A percentile compares a stretch with the other conserved stretches of the same genome.
phyloP scores from a whole-genome alignment of 2,113 vertebrate species.

The Mus spicilegus region DNA sequence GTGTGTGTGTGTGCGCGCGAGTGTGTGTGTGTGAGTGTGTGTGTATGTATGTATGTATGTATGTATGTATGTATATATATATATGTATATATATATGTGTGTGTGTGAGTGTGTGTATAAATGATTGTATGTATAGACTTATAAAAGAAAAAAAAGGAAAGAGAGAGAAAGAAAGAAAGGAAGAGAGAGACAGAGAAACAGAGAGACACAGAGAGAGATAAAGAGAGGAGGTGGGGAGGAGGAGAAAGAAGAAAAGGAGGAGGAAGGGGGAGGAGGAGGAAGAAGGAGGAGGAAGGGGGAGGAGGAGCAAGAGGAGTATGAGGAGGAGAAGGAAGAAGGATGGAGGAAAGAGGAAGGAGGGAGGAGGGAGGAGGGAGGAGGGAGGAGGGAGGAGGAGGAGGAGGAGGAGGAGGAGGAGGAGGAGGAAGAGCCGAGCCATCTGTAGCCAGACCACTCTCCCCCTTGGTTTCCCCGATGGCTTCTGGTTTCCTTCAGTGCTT shows the following conservation, averaged over 20 bases:
- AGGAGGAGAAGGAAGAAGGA: too few relatives aligned
- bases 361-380: fast-evolving
- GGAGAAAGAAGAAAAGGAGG: too few relatives aligned
- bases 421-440: background rate
- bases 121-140: background rate
- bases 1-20: too few relatives aligned
- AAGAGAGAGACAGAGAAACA: background rate
- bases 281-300: too few relatives aligned
- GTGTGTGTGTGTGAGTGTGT: too few relatives aligned
- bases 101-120: too few relatives aligned
- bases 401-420: fast-evolving
- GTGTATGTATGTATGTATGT: too few relatives aligned
- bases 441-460: background rate
- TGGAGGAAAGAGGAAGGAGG: fast-evolving
- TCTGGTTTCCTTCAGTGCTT: background rate
- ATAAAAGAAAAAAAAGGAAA: too few relatives aligned
- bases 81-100: fast-evolving
- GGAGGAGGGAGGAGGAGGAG: fast-evolving
- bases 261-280: too few relatives aligned
- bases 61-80: background rate
- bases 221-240: too few relatives aligned
- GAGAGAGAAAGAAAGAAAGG: background rate
- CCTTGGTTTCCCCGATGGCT: too few relatives aligned
- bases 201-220: too few relatives aligned
- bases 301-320: fast-evolving